Evolutionary conservation across 2,797 vertebrate genomes (phyloP).

Genomic region (Sitta carolinensis): DNA sequence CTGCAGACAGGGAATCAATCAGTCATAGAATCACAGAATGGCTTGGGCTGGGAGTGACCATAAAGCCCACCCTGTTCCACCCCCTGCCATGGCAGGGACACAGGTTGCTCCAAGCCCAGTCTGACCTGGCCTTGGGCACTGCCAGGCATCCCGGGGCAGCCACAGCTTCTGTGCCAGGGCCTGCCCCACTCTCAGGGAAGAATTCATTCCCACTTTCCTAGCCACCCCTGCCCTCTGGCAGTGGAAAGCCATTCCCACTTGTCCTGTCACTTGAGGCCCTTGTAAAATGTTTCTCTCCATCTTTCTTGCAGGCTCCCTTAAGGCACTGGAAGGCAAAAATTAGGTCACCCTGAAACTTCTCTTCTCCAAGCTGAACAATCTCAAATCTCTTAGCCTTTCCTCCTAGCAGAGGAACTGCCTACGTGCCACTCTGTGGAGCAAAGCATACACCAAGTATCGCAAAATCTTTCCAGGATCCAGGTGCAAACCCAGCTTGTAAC

Average conservation of each 20-base stretch:
- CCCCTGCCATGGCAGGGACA: not conserved
- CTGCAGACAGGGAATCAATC: not conserved
- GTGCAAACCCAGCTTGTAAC: not conserved
- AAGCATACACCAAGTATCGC: not conserved
- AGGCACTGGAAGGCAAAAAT: not conserved
- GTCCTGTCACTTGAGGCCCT: not conserved
- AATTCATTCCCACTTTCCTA: not conserved
- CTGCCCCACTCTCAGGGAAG: not conserved
- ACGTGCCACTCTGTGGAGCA: fast-evolving
- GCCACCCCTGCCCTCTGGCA: not conserved
- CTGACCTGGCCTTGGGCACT: not conserved
- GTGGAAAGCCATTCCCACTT: not conserved
- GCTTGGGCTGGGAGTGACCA: not conserved
- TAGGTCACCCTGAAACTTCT: not conserved
- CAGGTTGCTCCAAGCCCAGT: fast-evolving
- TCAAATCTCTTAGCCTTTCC: not conserved
- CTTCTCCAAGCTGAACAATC: not conserved
- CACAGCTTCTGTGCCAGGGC: not conserved
- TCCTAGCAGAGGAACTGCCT: not conserved
- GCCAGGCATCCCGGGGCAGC: not conserved
- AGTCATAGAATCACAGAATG: not conserved
- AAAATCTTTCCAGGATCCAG: not conserved
- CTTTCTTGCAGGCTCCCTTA: not conserved
- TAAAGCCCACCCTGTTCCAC: not conserved
- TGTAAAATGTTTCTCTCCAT: not conserved